Evolutionary conservation across 1,140 invertebrate species (phyloP).

Genomic region (Oncopodura yosiiana): DNA sequence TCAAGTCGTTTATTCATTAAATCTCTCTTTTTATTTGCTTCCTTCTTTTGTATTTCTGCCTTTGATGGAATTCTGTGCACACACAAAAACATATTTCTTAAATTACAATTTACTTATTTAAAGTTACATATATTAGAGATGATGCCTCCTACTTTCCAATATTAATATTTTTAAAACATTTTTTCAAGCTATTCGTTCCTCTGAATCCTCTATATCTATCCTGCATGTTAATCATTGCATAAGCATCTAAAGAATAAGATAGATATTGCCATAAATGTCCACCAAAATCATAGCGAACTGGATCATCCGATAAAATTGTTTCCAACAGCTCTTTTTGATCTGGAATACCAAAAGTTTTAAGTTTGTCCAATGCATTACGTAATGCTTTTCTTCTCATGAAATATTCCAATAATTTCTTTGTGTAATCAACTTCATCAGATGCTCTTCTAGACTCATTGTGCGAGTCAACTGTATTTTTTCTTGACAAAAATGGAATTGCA

Average conservation of each 20-base stretch:
- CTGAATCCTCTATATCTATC: conserved; percentile 20
- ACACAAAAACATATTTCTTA: not conserved
- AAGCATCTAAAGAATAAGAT: conserved; percentile 10
- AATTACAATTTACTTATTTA: not conserved
- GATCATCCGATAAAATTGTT: conserved; percentile 8
- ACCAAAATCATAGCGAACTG: conserved; percentile 19
- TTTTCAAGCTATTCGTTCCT: not conserved
- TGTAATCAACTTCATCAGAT: too few relatives aligned
- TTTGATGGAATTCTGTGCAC: conserved; percentile 9
- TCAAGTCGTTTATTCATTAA: conserved; percentile 10
- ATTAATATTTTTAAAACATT: conserved; percentile 22
- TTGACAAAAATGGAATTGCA: too few relatives aligned
- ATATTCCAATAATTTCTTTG: too few relatives aligned
- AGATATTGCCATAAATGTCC: conserved; percentile 24
- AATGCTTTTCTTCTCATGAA: too few relatives aligned
- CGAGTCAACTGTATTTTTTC: too few relatives aligned
- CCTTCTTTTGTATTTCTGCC: conserved; percentile 13
- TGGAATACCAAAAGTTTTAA: conserved; percentile 20
- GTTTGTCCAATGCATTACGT: not conserved
- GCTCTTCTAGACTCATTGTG: too few relatives aligned
- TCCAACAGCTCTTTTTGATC: conserved; percentile 9
- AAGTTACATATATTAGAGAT: not conserved
- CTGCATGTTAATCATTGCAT: conserved; percentile 23
- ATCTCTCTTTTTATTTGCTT: conserved; percentile 1
- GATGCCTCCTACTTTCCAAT: conserved; percentile 15